Evolutionary conservation across 2,888 invertebrate genomes (phyloP), one percentile per base, ranked within the genome.

Genomic region (Ceraclea dissimilis): DNA sequence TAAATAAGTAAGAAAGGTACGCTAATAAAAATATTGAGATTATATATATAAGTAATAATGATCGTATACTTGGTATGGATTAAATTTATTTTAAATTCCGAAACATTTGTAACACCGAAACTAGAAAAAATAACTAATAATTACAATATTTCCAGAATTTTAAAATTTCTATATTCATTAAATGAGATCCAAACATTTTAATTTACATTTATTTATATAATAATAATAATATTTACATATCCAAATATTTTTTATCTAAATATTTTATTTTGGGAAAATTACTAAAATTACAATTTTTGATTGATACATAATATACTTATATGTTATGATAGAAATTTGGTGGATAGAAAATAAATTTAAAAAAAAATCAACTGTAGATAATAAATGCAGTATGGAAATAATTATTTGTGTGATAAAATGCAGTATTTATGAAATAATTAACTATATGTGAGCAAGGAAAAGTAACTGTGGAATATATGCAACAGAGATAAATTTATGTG

Each of bases 21-120:
- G n/a, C n/a, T n/a, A 5, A 43, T n/a, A 17, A 17, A 43, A 43
- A 16, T 43, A 43, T 43, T 16, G 13, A 21, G 20, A 16, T 26
- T 49, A 22, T 31, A 26, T 49, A 49, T 22, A 13, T 52, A 57
- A 59, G 57, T 60, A 57, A 56, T 56, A 59, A 59, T 59, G 60
- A 54, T 48, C 49, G 26, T 26, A 26, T 26, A 26, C 26, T 26
- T 26, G 26, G 26, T 26, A 26, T 26, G 10, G 10, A 10, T 26
- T 26, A 26, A 26, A 26, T 26, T 26, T 26, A 26, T 26, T 26
- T 26, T 26, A 26, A 26, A 26, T 26, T 26, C 10, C 10, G 5
- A 26, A 26, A 26, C 26, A 26, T 26, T 26, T 26, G 26, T 26
- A n/a, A 6, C 26, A 26, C 5, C 10, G 26, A 26, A 26, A 26